phyloP scores from a whole-genome alignment of 1,140 invertebrate species.

The Stegodyphus mimosarum region DNA sequence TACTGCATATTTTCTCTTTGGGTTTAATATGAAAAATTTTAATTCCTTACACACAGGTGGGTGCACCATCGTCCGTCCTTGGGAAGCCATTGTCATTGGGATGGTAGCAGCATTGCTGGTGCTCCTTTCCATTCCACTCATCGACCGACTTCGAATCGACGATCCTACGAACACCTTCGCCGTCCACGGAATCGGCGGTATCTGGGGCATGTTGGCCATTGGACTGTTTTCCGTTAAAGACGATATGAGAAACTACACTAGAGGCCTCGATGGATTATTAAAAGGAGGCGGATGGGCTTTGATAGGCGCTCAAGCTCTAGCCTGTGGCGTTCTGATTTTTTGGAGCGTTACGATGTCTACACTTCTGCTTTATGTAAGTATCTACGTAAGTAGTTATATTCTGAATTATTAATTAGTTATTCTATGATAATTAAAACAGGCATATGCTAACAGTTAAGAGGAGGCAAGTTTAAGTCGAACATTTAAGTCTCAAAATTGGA shows the following conservation, averaged over 20 bases:
- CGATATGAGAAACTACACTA: constrained; percentile 58
- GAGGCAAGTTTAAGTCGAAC: too few species aligned
- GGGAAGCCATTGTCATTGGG: constrained; percentile 62
- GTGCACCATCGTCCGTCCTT: constrained; percentile 62
- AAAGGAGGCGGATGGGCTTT: constrained; percentile 56
- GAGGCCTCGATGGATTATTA: constrained; percentile 59
- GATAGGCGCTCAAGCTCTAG: constrained; percentile 52
- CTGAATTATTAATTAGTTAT: too few species aligned
- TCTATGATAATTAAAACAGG: too few species aligned
- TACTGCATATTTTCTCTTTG: too few species aligned
- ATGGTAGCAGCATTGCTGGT: constrained; percentile 57
- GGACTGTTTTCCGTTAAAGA: constrained; percentile 62
- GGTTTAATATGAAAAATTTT: too few species aligned
- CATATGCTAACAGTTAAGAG: too few species aligned
- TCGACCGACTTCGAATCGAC: constrained; percentile 62
- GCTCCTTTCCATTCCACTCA: constrained; percentile 55
- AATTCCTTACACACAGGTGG: constrained; percentile 41
- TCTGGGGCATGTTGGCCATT: constrained; percentile 64
- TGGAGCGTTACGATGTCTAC: constrained; percentile 58
- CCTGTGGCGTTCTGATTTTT: constrained; percentile 47
- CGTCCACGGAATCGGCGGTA: constrained; percentile 63
- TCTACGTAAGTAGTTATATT: too few species aligned
- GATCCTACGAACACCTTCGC: constrained; percentile 64
- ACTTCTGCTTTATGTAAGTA: constrained; percentile 61
- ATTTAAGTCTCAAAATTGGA: too few species aligned